Conservation (phyloP, 2,113 vertebrate genomes). For the Phrynocephalus versicolor region DNA sequence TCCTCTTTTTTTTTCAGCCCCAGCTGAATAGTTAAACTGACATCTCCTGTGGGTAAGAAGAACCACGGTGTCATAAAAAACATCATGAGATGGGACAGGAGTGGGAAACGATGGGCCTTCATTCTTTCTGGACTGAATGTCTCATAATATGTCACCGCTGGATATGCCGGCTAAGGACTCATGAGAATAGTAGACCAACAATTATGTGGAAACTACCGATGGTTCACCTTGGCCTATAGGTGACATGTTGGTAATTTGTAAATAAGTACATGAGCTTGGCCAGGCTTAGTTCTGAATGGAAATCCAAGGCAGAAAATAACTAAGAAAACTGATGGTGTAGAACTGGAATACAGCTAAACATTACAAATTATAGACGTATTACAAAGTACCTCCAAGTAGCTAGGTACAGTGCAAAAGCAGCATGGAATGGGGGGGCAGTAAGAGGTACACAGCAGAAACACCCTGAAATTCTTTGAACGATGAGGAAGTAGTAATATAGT, state of each 20-base stretch:
- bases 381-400: neutral
- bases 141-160: too few relatives aligned
- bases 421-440: neutral
- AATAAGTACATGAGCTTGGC: neutral
- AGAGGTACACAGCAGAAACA: neutral
- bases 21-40: neutral
- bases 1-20: neutral
- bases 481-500: too few relatives aligned
- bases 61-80: neutral
- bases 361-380: neutral
- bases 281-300: neutral
- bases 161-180: too few relatives aligned
- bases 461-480: neutral
- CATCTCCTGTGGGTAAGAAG: neutral
- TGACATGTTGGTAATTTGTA: neutral
- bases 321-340: neutral
- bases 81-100: too few relatives aligned
- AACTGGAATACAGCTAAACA: neutral
- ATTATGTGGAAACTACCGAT: too few relatives aligned
- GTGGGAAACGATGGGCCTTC: too few relatives aligned
- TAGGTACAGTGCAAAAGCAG: neutral
- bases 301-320: neutral
- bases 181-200: too few relatives aligned
- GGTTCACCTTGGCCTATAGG: too few relatives aligned
- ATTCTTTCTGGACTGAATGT: too few relatives aligned